A percentile compares a stretch with the other conserved stretches of the same genome.
These are phyloP conservation scores for Drusus annulatus DNA, from an alignment of 1,140 invertebrate species.

Conservation along the genomic window DNA sequence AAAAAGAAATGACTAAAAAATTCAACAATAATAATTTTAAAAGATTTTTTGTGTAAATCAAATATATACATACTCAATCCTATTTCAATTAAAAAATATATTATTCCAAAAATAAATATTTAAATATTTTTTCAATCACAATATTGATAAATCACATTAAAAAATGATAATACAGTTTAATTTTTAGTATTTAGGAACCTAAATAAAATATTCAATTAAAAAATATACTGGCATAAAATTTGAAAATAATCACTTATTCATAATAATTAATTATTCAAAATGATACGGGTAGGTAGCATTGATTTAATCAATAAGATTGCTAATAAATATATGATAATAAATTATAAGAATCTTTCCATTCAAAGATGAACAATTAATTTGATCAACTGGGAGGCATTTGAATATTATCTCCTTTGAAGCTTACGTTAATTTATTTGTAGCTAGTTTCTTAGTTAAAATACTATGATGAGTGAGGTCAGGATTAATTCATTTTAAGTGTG, in stretches of 20 bases:
- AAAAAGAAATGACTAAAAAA: conserved; percentile 27
- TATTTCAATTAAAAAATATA: neutral
- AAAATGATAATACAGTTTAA: neutral
- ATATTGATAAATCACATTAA: conserved; percentile 24
- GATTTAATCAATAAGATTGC: too few relatives aligned
- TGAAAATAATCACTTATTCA: neutral
- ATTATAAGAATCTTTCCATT: too few relatives aligned
- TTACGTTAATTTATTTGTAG: too few relatives aligned
- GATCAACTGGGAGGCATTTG: too few relatives aligned
- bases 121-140: conserved; percentile 30
- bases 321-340: too few relatives aligned
- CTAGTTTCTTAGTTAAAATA: neutral
- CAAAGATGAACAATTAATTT: too few relatives aligned
- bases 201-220: neutral
- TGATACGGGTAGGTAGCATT: neutral
- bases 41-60: neutral
- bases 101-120: conserved; percentile 34
- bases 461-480: neutral
- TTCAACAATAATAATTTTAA: conserved; percentile 1
- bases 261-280: neutral
- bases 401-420: too few relatives aligned
- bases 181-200: too few relatives aligned
- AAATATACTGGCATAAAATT: conserved; percentile 1
- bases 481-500: neutral
- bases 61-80: neutral